Base-by-base conservation (phyloP, 92 coral and sea anemone species). In the Epizoanthus scotinus region DNA sequence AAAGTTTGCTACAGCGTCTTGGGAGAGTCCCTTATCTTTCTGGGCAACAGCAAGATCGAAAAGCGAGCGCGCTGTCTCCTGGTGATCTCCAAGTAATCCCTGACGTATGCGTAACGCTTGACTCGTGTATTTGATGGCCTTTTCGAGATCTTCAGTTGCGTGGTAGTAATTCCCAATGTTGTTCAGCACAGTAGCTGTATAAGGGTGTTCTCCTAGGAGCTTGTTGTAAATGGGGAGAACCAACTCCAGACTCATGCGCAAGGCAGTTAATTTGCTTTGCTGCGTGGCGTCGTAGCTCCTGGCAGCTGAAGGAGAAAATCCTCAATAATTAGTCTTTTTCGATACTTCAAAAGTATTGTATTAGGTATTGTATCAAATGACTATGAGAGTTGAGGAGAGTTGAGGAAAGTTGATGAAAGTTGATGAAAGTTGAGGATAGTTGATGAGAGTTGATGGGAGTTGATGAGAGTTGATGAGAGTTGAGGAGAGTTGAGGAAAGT, bases 181-280 rank as follows among this genome's bases (percentile, higher is more conserved):
- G 81, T 86, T 87, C 1, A 82, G 86, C 10, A 83, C 69, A 13
- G 88, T 89, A 15, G 87, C 93, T 10, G 81, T 66, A 49, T 85
- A 86, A 2, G 93, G 93, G 22, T 89, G 93, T 0, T 86, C 84
- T 4, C 87, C 81, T 85, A 89, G 18, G 17, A 20, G 34, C 61
- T 54, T 61, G 42, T 77, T 65, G 82, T 87, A 87, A 15, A 63
- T 68, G 15, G 88, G 90, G 2, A 89, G 81, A n/a, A 68, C 77
- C 36, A 71, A 24, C 3, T 60, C 17, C 27, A 71, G 83, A 62
- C 93, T 40, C 0, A 86, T 34, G 19, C 27, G 6, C 22, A 89
- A 67, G 17, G 88, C 93, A 2, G 15, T 47, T 47, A 3, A 47
- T 9, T 13, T 10, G 52, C 54, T 42, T 20, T 22, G 19, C 21